Conservation (phyloP, 1,140 invertebrate species). For the Diorhabda carinulata region DNA sequence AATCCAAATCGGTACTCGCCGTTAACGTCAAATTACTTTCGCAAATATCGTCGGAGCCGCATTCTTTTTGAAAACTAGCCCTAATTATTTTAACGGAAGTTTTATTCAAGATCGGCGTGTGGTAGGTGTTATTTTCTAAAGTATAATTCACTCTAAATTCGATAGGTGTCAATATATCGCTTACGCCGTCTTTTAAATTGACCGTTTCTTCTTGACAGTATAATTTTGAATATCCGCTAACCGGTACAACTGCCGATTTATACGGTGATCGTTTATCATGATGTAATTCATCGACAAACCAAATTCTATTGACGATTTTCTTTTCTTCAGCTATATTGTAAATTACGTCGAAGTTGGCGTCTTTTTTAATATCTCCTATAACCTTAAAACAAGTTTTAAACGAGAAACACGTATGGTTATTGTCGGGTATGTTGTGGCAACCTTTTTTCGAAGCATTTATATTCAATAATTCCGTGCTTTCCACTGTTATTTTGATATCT, state of each 20-base stretch:
- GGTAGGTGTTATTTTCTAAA: conserved; percentile 67
- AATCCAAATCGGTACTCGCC: conserved; percentile 47
- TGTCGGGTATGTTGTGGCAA: conserved; percentile 60
- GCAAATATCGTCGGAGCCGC: conserved; percentile 85
- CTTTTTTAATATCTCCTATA: conserved; percentile 42
- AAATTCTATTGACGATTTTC: conserved; percentile 64
- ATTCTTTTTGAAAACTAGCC: conserved; percentile 89
- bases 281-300: conserved; percentile 55
- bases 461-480: conserved; percentile 58
- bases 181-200: conserved; percentile 78
- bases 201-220: conserved; percentile 71
- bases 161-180: conserved; percentile 81
- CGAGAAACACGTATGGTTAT: conserved; percentile 79
- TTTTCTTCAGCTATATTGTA: conserved; percentile 34
- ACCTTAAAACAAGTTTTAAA: conserved; percentile 84
- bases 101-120: conserved; percentile 85
- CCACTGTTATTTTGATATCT: conserved; percentile 68
- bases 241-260: conserved; percentile 22
- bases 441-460: conserved; percentile 76
- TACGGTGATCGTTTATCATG: conserved; percentile 32
- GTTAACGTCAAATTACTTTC: conserved; percentile 75
- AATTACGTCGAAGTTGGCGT: conserved; percentile 25
- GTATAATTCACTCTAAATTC: conserved; percentile 82
- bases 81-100: conserved; percentile 76
- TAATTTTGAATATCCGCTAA: conserved; percentile 14